Evolutionary conservation across 2,797 vertebrate genomes (phyloP).

Genomic region (Poeciliopsis presidionis): DNA sequence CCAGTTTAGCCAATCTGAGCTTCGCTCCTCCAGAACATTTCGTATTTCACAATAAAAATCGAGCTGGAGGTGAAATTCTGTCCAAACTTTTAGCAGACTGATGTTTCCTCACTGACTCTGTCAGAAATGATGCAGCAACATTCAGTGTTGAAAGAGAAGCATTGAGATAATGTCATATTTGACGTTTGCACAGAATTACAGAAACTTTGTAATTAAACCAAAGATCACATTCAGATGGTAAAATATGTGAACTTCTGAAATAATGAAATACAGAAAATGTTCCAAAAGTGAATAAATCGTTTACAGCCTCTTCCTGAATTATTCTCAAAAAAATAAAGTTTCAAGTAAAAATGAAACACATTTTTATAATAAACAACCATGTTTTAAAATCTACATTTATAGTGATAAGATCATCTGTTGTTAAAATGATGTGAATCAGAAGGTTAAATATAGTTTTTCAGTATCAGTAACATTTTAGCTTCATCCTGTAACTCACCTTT

Average conservation of each 20-base stretch:
- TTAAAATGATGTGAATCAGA: too few relatives aligned
- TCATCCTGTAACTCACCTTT: slow-evolving; percentile 23
- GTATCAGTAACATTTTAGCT: background rate
- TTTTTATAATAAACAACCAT: too few relatives aligned
- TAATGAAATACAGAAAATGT: background rate
- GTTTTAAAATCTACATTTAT: too few relatives aligned
- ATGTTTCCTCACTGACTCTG: background rate
- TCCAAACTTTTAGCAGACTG: background rate
- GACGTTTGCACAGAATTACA: background rate
- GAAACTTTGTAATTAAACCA: too few relatives aligned
- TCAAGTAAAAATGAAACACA: background rate
- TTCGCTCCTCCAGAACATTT: background rate
- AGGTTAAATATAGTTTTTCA: too few relatives aligned
- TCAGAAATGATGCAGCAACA: background rate
- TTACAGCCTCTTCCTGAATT: background rate
- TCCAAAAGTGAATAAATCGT: background rate
- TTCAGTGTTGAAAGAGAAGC: background rate
- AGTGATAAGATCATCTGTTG: too few relatives aligned
- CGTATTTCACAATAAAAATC: background rate
- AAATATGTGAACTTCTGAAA: background rate
- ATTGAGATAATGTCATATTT: background rate
- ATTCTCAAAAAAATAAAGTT: background rate
- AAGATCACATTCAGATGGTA: background rate
- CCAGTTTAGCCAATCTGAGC: background rate
- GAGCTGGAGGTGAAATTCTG: background rate